Conservation (phyloP, 1,140 invertebrate genomes). For the Oscheius sp. region DNA sequence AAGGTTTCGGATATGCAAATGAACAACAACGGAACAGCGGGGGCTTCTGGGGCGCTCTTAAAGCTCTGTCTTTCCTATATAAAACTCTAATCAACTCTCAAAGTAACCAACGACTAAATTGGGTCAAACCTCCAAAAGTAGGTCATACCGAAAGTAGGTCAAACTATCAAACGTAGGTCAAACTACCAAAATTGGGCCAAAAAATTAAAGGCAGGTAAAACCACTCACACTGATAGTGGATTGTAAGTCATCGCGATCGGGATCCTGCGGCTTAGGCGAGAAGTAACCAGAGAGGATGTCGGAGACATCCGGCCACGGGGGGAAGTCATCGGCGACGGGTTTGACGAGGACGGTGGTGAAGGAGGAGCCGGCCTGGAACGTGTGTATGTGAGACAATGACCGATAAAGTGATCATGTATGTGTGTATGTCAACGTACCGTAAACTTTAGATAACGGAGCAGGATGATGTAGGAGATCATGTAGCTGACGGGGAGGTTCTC, state of each 20-base stretch:
- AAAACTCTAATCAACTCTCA: no score
- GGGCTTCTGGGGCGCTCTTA: no score
- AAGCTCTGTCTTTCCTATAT: no score
- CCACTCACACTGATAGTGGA: background rate
- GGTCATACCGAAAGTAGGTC: no score
- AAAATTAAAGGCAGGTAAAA: no score
- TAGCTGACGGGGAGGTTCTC: constrained; percentile 5
- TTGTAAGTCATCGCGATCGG: constrained; percentile 4
- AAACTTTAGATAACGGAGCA: background rate
- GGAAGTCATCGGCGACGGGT: background rate
- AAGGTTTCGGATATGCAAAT: no score
- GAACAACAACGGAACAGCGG: no score
- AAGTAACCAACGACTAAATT: no score
- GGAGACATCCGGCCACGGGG: background rate
- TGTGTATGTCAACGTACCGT: background rate
- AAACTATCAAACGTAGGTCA: no score
- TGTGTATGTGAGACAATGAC: background rate
- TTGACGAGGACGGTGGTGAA: background rate
- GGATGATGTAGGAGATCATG: background rate
- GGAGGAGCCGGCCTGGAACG: background rate
- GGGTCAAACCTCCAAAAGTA: no score
- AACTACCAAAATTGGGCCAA: no score
- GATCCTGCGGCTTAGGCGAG: background rate
- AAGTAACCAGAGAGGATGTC: background rate
- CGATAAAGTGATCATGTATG: background rate